Percentiles rank a stretch among this genome's conserved stretches.
These are phyloP conservation scores for Phymastichus coffea DNA, from an alignment of 1,140 invertebrate species.

Conservation along the genomic window DNA sequence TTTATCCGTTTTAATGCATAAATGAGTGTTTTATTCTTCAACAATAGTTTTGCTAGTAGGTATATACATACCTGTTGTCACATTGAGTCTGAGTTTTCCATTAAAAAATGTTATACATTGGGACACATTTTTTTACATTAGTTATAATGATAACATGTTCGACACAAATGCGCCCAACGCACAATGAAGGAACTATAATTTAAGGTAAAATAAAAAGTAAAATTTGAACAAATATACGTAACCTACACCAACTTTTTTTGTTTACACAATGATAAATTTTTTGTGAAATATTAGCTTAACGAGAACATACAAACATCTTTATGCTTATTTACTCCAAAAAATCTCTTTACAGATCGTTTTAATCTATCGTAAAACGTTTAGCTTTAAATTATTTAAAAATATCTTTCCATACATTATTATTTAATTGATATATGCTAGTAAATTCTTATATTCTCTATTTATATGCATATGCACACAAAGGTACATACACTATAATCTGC, in stretches of 20 bases:
- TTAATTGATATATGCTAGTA: conserved; percentile 31
- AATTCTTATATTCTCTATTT: conserved; percentile 20
- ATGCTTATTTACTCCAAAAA: conserved; percentile 18
- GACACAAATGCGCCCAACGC: conserved; percentile 21
- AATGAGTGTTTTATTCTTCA: no score
- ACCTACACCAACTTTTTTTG: conserved; percentile 24
- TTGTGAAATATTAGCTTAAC: conserved; percentile 13
- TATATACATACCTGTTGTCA: conserved; percentile 7
- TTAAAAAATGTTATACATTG: conserved; percentile 31
- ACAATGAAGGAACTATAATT: conserved; percentile 15
- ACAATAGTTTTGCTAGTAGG: conserved; percentile 1
- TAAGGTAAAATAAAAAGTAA: conserved; percentile 20
- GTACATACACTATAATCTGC: conserved; percentile 44
- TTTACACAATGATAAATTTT: conserved; percentile 9
- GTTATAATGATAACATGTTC: conserved; percentile 18
- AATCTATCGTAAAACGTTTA: conserved; percentile 28
- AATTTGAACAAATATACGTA: conserved; percentile 12
- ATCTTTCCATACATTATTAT: conserved; percentile 23
- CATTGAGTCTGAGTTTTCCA: conserved; percentile 25
- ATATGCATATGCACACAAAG: conserved; percentile 32
- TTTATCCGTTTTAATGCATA: no score
- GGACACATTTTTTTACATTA: conserved; percentile 27
- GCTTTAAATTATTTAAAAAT: conserved; percentile 36
- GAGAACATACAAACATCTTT: conserved; percentile 19
- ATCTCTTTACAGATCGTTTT: conserved; percentile 14